Base-by-base conservation (phyloP, 2,888 invertebrate genomes). In the Mantis religiosa region DNA sequence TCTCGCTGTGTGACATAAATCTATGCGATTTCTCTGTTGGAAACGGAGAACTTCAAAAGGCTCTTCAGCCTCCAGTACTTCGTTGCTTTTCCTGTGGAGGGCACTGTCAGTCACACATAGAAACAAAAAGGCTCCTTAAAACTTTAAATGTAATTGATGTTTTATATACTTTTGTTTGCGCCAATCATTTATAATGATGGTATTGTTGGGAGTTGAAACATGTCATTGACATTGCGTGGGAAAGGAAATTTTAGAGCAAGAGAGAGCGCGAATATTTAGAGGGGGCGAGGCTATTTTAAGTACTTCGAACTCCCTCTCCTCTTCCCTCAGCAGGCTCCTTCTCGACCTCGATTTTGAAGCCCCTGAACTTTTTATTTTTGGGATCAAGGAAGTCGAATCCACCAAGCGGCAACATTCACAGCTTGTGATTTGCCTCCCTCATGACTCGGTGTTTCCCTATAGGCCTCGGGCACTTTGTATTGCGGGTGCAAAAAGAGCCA, bases 291-390 rank as follows among this genome's bases (percentile, higher is more conserved):
- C 85, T 88, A 88, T 89, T 89, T 89, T 82, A 82, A 87, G 89
- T 82, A 83, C 15, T n/a, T 25, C 87, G 8, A 47, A 25, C 20
- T 87, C 82, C 71, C 15, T 82, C 54, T 83, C 71, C 27, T 83
- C 30, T 83, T 83, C 71, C 83, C 88, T 30, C 84, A 25, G 82
- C 83, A 87, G 47, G 85, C 27, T 88, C 82, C 85, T 88, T 82
- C 54, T 41, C 89, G 89, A 89, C 89, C 89, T 89, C 89, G 82
- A 87, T 89, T 84, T 88, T 84, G 71, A 89, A 88, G 89, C 88
- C 89, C 89, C 89, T 89, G 89, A 89, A 89, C 89, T 89, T 89
- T 88, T 89, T 89, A 89, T 89, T 89, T 89, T 89, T 89, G 89
- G 89, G 88, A 89, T 85, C 87, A 88, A 85, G 88, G 89, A 88